A percentile compares a stretch with the other conserved stretches of the same genome.
Evolutionary conservation across 2,797 vertebrate genomes (phyloP).

Genomic region (Numenius phaeopus): DNA sequence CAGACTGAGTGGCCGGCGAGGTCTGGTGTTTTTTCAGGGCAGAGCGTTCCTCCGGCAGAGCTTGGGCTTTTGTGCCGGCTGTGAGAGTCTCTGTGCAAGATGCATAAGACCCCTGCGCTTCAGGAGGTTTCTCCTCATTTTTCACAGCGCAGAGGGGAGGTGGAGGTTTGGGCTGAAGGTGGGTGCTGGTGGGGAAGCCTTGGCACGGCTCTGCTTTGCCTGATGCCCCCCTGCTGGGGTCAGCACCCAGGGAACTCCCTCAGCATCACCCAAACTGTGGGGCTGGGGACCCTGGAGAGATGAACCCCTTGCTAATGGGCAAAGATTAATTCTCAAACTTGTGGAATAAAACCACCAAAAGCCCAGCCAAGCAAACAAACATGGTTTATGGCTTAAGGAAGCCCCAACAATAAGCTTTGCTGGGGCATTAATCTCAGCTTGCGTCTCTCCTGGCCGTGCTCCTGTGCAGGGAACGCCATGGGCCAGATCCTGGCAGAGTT

Average conservation of each 20-base stretch:
- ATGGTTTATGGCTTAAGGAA: background rate
- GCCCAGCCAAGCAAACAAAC: background rate
- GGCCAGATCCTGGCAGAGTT: background rate
- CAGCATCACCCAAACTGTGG: background rate
- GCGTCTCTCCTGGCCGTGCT: background rate
- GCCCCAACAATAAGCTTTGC: background rate
- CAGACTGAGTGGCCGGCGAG: rapidly evolving
- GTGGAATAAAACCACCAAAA: background rate
- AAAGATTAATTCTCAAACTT: background rate
- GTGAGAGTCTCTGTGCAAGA: background rate
- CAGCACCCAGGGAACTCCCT: background rate
- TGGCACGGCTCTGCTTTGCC: background rate
- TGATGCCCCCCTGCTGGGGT: background rate
- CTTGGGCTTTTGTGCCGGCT: rapidly evolving
- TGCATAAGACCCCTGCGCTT: rapidly evolving
- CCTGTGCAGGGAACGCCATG: rapidly evolving
- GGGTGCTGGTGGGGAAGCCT: background rate
- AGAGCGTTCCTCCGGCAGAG: background rate
- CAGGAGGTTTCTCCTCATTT: background rate
- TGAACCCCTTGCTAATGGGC: rapidly evolving
- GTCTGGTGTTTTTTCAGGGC: background rate
- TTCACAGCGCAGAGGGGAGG: background rate
- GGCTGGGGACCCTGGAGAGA: no score
- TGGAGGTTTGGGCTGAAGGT: background rate
- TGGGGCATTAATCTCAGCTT: background rate